These are phyloP conservation scores for Noctilio leporinus DNA, from an alignment of 2,113 vertebrate species.

Conservation along the genomic window DNA sequence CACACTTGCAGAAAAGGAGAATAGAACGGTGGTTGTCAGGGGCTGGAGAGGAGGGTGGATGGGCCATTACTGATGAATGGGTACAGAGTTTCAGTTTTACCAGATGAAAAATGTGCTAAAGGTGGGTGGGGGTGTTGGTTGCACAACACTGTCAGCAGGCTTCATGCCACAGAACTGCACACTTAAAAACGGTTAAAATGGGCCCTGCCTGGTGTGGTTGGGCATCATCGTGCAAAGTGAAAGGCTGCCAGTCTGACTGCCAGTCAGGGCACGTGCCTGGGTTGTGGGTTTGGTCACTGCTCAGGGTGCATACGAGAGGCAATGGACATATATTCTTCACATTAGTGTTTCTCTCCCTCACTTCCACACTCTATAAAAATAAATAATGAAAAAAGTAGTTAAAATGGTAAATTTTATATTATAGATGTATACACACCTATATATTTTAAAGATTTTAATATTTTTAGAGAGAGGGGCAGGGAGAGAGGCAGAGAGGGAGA, in stretches of 20 bases:
- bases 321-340: too few species aligned
- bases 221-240: too few species aligned
- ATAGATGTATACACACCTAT: neutral
- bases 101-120: neutral
- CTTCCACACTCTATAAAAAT: too few species aligned
- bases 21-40: neutral
- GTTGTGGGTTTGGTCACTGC: too few species aligned
- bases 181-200: neutral
- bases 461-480: too few species aligned
- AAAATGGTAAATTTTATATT: neutral
- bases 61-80: neutral
- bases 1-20: neutral
- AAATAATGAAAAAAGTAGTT: neutral
- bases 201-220: too few species aligned
- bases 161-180: too few species aligned
- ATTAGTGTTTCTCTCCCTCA: too few species aligned
- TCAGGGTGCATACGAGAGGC: too few species aligned
- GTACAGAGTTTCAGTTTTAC: neutral
- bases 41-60: accelerated
- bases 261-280: too few species aligned
- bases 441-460: neutral
- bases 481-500: too few species aligned
- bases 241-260: too few species aligned
- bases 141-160: neutral
- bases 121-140: neutral